Percentiles rank a stretch among this genome's conserved stretches.
phyloP scores from a whole-genome alignment of 64 coral and sea anemone genomes.

The Acropora yongei region DNA sequence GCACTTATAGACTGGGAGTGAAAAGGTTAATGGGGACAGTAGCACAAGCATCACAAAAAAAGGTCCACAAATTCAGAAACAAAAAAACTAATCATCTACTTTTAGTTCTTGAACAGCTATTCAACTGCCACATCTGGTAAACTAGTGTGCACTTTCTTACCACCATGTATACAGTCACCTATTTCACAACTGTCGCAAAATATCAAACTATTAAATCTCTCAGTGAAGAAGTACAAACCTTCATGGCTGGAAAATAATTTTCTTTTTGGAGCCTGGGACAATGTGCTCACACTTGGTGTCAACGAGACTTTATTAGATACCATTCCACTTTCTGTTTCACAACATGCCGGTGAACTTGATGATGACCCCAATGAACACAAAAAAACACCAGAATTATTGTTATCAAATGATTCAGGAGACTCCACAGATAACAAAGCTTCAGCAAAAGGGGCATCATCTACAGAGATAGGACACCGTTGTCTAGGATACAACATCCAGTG shows the following conservation, averaged over 20 bases:
- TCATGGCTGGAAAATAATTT: neutral
- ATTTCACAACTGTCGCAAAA: no score
- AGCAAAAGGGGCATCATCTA: slow-evolving; percentile 12
- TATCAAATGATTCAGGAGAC: neutral
- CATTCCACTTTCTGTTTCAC: neutral
- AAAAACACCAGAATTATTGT: neutral
- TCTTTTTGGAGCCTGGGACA: neutral
- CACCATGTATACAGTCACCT: no score
- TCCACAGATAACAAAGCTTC: neutral
- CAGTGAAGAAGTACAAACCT: neutral
- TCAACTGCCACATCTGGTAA: no score
- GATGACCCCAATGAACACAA: neutral
- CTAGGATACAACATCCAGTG: neutral
- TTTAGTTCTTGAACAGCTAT: no score
- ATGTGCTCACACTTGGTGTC: neutral
- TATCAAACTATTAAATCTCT: no score
- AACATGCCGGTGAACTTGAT: slow-evolving; percentile 12
- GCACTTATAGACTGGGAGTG: no score
- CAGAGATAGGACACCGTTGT: slow-evolving; percentile 9
- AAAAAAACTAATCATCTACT: no score
- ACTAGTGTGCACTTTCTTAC: neutral
- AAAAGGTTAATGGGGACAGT: no score
- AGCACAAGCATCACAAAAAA: no score
- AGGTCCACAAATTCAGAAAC: no score
- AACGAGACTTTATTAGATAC: neutral